Evolutionary conservation across 2,113 vertebrate species (phyloP).

Genomic region (Tachysurus vachellii): DNA sequence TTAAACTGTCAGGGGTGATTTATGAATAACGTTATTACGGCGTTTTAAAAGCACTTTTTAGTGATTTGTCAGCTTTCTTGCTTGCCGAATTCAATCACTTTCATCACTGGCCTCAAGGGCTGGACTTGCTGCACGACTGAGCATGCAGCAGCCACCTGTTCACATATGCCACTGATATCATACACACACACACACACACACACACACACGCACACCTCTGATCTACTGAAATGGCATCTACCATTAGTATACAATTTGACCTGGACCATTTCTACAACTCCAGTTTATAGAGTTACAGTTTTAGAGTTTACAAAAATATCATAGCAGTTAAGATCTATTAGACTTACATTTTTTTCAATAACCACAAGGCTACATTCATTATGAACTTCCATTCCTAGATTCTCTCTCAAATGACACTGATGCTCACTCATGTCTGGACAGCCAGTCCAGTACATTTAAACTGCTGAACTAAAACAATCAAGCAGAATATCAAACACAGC

Average conservation of each 20-base stretch:
- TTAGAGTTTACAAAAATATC: neutral
- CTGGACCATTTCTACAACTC: neutral
- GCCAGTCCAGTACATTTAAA: neutral
- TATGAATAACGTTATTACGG: constrained; percentile 66
- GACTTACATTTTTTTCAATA: neutral
- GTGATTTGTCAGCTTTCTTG: constrained; percentile 71
- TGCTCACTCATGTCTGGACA: neutral
- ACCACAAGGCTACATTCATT: neutral
- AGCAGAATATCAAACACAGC: neutral
- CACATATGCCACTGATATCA: constrained; percentile 41
- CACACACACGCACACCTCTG: neutral
- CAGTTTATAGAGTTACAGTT: too few relatives aligned
- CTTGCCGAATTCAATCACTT: constrained; percentile 74
- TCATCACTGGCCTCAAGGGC: constrained; percentile 60
- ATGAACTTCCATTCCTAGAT: too few relatives aligned
- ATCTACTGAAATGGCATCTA: neutral
- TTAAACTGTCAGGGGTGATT: constrained; percentile 77
- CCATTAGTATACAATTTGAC: neutral
- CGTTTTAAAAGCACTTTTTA: constrained; percentile 63
- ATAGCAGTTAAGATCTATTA: neutral
- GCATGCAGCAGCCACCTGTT: constrained; percentile 51
- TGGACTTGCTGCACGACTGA: constrained; percentile 57
- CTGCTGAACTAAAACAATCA: neutral
- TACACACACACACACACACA: constrained; percentile 22
- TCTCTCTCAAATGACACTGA: neutral